Evolutionary conservation across 2,797 vertebrate genomes (phyloP).

Genomic region (Dipus sagitta): DNA sequence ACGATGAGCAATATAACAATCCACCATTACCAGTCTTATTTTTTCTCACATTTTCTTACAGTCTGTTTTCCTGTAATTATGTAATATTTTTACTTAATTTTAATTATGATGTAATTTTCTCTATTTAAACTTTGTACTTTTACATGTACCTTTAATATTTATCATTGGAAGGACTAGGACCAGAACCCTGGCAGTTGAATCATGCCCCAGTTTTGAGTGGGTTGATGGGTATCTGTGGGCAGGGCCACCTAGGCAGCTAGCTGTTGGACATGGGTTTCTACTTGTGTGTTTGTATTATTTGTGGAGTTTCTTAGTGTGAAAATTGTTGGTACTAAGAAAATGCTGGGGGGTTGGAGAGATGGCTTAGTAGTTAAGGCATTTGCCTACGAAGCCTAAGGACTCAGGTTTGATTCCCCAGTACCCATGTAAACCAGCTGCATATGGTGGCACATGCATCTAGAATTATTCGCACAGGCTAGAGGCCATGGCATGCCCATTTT

Average conservation of each 20-base stretch:
- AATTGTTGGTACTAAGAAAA: not conserved
- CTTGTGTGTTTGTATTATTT: not conserved
- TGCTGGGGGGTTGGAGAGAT: not conserved
- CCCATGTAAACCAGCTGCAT: not conserved
- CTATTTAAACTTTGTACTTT: not conserved
- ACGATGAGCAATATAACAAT: not conserved
- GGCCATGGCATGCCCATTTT: too few species aligned
- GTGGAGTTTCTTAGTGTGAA: constrained; percentile 40
- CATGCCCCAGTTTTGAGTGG: not conserved
- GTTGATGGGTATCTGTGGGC: not conserved
- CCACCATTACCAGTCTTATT: not conserved
- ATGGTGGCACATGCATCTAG: too few species aligned
- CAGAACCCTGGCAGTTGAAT: not conserved
- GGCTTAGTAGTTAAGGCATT: not conserved
- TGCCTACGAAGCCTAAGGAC: too few species aligned
- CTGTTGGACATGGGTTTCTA: not conserved
- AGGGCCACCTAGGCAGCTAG: not conserved
- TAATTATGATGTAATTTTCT: constrained; percentile 27
- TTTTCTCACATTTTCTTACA: not conserved
- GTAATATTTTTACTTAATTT: constrained; percentile 20
- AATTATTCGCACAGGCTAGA: too few species aligned
- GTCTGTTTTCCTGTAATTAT: not conserved
- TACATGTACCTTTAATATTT: not conserved
- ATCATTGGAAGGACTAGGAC: not conserved
- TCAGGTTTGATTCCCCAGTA: not conserved